A percentile compares a stretch with the other conserved stretches of the same genome.
Evolutionary conservation across 2,113 vertebrate species (phyloP).

Genomic region (Erythrocercus mccallii): DNA sequence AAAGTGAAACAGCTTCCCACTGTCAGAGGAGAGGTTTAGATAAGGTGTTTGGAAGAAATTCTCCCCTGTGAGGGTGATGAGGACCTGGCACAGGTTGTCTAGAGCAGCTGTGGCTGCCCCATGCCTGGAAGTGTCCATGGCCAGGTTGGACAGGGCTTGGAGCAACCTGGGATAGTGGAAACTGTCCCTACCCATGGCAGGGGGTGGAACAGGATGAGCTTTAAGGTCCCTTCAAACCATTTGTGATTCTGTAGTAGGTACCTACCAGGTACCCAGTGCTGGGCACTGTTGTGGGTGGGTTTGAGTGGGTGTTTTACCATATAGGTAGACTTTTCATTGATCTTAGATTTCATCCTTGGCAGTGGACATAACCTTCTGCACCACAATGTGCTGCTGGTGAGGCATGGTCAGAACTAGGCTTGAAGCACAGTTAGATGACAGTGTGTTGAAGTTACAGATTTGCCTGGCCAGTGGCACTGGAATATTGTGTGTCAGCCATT

Average conservation of each 20-base stretch:
- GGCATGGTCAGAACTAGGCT: not conserved
- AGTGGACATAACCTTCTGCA: not conserved
- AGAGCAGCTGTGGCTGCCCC: not conserved
- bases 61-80: not conserved
- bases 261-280: not conserved
- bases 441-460: not conserved
- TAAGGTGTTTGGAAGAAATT: not conserved
- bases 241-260: not conserved
- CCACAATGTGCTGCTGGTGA: not conserved
- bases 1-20: not conserved
- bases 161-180: rapidly evolving
- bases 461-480: not conserved
- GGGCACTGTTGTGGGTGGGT: not conserved
- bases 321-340: not conserved
- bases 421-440: not conserved
- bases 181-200: not conserved
- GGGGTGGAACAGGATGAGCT: not conserved
- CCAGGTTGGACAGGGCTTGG: rapidly evolving
- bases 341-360: not conserved
- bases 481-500: not conserved
- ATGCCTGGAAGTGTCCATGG: not conserved
- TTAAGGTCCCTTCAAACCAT: not conserved
- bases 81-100: not conserved
- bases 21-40: not conserved
- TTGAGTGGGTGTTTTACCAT: not conserved